phyloP scores from a whole-genome alignment of 2,797 vertebrate species.

The Dicrostonyx torquatus region DNA sequence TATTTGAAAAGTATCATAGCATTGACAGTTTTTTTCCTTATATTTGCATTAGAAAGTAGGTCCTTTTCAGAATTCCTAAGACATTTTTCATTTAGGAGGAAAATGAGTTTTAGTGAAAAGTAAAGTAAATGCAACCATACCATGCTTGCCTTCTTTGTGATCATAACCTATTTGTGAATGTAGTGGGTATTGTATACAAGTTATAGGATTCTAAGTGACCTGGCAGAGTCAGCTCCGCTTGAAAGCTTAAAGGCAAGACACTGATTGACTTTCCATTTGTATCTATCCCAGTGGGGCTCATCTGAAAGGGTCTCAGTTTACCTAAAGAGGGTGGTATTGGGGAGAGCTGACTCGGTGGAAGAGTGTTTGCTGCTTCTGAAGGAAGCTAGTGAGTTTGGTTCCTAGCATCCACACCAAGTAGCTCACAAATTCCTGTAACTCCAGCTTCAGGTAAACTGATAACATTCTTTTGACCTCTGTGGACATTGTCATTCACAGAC shows the following conservation, averaged over 20 bases:
- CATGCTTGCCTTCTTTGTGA: not conserved
- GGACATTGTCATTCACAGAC: not conserved
- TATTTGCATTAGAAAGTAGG: conserved; percentile 44
- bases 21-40: not conserved
- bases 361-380: not conserved
- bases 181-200: not conserved
- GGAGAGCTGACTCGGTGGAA: not conserved
- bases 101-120: conserved; percentile 30
- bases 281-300: not conserved
- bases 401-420: too few species aligned
- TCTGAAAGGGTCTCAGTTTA: not conserved
- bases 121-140: not conserved
- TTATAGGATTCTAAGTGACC: not conserved
- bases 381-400: not conserved
- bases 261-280: not conserved
- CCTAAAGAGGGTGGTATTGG: not conserved
- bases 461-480: not conserved
- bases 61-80: conserved; percentile 15
- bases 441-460: not conserved
- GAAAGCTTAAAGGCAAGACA: not conserved
- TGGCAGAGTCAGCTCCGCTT: not conserved
- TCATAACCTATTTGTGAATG: not conserved
- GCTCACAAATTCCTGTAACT: not conserved
- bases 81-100: not conserved
- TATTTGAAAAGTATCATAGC: not conserved